These are phyloP conservation scores for Osmoderma eremita DNA, from an alignment of 2,888 invertebrate genomes.

Conservation along the genomic window DNA sequence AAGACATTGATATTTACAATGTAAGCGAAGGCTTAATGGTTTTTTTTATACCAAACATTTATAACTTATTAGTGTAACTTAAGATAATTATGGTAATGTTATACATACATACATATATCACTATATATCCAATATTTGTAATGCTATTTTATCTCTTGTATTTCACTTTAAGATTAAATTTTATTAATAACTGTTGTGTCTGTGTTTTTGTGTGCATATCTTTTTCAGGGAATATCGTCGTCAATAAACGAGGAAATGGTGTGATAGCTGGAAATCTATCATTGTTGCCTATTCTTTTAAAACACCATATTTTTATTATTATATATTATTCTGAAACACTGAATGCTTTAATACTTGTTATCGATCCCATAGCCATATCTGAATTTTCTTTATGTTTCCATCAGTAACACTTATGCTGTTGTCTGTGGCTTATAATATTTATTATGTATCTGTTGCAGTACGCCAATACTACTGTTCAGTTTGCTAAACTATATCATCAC, in stretches of 20 bases:
- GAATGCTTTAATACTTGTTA: neutral
- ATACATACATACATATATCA: conserved; percentile 21
- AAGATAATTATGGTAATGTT: conserved; percentile 26
- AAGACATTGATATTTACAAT: conserved; percentile 1
- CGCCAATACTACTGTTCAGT: neutral
- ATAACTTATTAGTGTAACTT: conserved; percentile 24
- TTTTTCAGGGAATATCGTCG: conserved; percentile 28
- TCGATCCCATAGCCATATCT: neutral
- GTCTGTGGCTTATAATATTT: conserved; percentile 4
- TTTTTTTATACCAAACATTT: conserved; percentile 24
- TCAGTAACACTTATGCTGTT: conserved; percentile 15
- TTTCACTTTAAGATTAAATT: conserved; percentile 44
- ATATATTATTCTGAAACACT: conserved; percentile 18
- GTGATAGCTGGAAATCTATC: neutral
- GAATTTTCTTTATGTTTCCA: conserved; percentile 16
- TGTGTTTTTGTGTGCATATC: conserved; percentile 42
- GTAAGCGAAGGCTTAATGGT: too few species aligned
- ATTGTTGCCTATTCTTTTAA: conserved; percentile 16
- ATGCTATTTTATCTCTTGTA: conserved; percentile 33
- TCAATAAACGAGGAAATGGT: conserved; percentile 15
- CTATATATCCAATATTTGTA: conserved; percentile 38
- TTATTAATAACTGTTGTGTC: conserved; percentile 43
- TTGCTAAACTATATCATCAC: conserved; percentile 28
- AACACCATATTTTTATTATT: conserved; percentile 8
- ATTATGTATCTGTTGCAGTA: too few species aligned